These are phyloP conservation scores for Stigmatopora nigra DNA, from an alignment of 2,113 vertebrate genomes.

Conservation along the genomic window DNA sequence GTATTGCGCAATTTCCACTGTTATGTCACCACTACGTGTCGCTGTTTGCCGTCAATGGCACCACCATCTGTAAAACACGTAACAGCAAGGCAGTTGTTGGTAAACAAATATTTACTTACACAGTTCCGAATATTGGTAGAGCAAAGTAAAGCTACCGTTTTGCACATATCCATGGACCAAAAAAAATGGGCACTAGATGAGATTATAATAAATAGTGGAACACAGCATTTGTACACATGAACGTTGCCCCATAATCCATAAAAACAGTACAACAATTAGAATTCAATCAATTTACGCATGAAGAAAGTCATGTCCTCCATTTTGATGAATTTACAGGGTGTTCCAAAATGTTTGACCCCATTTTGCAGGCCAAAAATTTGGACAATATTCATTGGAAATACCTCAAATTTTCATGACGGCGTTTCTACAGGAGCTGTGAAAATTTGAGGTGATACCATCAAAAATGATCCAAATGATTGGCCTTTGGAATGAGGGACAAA, in stretches of 20 bases:
- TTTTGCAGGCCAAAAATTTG: too few species aligned
- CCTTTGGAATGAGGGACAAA: too few species aligned
- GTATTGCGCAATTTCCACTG: too few species aligned
- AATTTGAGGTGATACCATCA: too few species aligned
- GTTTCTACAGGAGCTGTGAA: too few species aligned
- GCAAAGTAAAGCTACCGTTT: conserved; percentile 90
- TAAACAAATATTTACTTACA: conserved; percentile 96
- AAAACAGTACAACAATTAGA: conserved; percentile 94
- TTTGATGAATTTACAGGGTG: conserved; percentile 5
- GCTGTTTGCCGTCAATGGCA: too few species aligned
- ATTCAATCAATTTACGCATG: conserved; percentile 73
- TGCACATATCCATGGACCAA: conserved; percentile 85
- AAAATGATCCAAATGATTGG: too few species aligned
- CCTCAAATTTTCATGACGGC: too few species aligned
- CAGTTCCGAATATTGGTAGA: conserved; percentile 91
- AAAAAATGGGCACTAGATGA: conserved; percentile 87
- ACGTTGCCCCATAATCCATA: conserved; percentile 88
- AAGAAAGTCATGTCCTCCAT: conserved; percentile 62
- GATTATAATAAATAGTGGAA: conserved; percentile 99
- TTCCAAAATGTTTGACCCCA: too few species aligned
- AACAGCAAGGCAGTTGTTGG: conserved; percentile 64
- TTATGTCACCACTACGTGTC: too few species aligned
- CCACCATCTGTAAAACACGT: neutral
- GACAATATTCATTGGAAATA: too few species aligned
- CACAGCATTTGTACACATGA: conserved; percentile 96